Base-by-base conservation (phyloP, 2,113 vertebrate genomes). In the Emberiza fucata region DNA sequence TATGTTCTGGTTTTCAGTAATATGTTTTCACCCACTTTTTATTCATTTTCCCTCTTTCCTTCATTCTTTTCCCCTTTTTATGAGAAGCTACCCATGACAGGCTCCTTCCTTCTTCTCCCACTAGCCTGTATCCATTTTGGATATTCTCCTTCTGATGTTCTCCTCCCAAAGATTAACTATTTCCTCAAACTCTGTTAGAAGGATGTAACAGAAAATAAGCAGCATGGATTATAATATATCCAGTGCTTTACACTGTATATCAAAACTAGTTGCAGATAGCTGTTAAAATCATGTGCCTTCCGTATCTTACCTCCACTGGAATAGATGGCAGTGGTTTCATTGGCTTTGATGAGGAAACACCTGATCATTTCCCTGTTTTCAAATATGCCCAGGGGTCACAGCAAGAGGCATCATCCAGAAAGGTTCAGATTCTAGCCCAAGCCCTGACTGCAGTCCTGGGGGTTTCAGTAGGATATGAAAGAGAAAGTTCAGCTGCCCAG, bases 361-460 rank as follows among this genome's bases (percentile, higher is more conserved):
- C 65, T 82, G 70, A 76, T 79, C 64, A 76, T 72, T 42, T 37
- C 6, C 13, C 57, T 42, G 19, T 79, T 92, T 87, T 87, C 63
- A 76, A 63, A 85, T n/a, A 48, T 27, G 37, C 53, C 63, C 2
- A 2, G 48, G 57, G n/a, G 29, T 87, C 57, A 33, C 66, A 65
- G 70, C 29, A 81, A 69, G n/a, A 84, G 39, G 16, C 33, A 12
- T 79, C 35, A n/a, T 87, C 86, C 87, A 69, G n/a, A 82, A 87
- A 56, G 12, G 7, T 85, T 92, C 1, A 0, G 63, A 76, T 96
- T 76, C 50, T 15, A 82, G 66, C 33, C 50, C 5, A 3, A 76
- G 21, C 42, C 47, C 75, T 1, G 3, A 69, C 57, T 0, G 0
- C 2, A 0, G 29, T 40, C 29, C 29, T 14, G 1, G 14, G 37